These are phyloP conservation scores for Clarias fuscus DNA, from an alignment of 2,797 vertebrate species.

Conservation along the genomic window DNA sequence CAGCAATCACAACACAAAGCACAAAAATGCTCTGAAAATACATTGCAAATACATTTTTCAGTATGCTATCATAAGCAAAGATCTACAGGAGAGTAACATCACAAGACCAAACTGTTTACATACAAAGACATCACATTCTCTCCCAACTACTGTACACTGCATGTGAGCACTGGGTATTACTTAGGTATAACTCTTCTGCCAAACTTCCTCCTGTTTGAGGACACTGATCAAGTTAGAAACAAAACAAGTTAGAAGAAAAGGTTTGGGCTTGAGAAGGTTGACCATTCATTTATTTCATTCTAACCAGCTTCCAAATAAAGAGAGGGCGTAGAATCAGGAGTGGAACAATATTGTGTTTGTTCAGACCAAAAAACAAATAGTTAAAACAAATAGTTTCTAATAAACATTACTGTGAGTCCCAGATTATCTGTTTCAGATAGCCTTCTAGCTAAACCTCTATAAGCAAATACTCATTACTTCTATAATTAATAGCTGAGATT, in stretches of 20 bases:
- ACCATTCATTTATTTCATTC: background rate
- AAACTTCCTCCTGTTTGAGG: no score
- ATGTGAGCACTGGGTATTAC: no score
- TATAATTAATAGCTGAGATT: background rate
- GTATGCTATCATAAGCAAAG: background rate
- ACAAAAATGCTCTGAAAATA: background rate
- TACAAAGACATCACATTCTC: no score
- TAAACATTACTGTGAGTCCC: background rate
- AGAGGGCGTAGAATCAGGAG: background rate
- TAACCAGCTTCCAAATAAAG: background rate
- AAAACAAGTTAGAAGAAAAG: no score
- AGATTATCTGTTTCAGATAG: background rate
- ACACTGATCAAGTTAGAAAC: no score
- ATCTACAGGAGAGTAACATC: background rate
- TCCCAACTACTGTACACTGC: no score
- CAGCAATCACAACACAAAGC: background rate
- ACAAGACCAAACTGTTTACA: no score
- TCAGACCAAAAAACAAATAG: background rate
- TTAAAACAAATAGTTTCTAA: background rate
- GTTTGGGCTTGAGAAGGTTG: no score
- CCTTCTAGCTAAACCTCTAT: background rate
- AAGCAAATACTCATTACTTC: background rate
- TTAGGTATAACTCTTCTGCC: no score
- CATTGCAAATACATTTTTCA: background rate
- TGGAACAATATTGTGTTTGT: background rate